These are phyloP conservation scores for Parapsyche elsis DNA, from an alignment of 1,140 invertebrate species.

Conservation along the genomic window DNA sequence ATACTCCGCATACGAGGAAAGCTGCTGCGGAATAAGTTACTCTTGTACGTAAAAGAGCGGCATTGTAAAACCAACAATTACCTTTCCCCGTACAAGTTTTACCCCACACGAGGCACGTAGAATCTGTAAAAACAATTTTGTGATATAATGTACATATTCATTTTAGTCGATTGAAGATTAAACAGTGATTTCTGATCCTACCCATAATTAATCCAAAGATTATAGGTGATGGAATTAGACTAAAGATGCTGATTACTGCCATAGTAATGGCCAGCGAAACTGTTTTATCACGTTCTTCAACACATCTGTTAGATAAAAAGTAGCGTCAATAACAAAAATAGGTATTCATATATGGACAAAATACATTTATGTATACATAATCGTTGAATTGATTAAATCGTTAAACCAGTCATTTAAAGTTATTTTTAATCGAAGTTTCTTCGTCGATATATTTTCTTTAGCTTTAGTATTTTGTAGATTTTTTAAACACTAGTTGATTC, in stretches of 20 bases:
- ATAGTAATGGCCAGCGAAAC: conserved; percentile 77
- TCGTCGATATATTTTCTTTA: too few relatives aligned
- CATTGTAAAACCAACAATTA: conserved; percentile 81
- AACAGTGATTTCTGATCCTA: conserved; percentile 57
- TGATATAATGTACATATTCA: too few relatives aligned
- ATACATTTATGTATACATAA: too few relatives aligned
- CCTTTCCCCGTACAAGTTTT: conserved; percentile 78
- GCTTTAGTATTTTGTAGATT: too few relatives aligned
- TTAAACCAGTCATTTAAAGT: too few relatives aligned
- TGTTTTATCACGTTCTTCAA: conserved; percentile 78
- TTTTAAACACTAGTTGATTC: too few relatives aligned
- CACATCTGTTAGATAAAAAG: conserved; percentile 67
- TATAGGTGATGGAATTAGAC: conserved; percentile 79
- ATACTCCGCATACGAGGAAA: conserved; percentile 73
- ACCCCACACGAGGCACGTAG: conserved; percentile 78
- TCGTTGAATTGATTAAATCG: too few relatives aligned
- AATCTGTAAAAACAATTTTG: conserved; percentile 67
- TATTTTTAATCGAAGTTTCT: too few relatives aligned
- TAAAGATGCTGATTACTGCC: conserved; percentile 75
- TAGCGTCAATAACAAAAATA: too few relatives aligned
- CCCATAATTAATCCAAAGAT: conserved; percentile 78
- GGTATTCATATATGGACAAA: too few relatives aligned
- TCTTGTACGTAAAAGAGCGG: conserved; percentile 71
- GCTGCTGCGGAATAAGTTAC: conserved; percentile 75
- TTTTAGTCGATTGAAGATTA: neutral